A percentile compares a stretch with the other conserved stretches of the same genome.
These are phyloP conservation scores for Pollenia griseotomentosa DNA, from an alignment of 2,888 invertebrate genomes.

Conservation along the genomic window DNA sequence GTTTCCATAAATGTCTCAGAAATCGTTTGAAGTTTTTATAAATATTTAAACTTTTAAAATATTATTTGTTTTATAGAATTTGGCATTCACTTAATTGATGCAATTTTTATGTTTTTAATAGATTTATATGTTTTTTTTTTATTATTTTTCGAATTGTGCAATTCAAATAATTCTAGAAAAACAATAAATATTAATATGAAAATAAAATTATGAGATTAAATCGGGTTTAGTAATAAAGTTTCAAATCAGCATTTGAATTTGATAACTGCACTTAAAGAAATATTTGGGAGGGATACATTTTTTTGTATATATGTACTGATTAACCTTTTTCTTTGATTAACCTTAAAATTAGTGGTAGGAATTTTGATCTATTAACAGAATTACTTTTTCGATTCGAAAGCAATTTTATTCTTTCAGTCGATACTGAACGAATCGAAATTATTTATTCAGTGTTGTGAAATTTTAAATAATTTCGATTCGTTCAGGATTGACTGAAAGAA, in stretches of 20 bases:
- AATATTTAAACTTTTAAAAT: constrained; percentile 34
- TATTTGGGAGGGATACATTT: too few species aligned
- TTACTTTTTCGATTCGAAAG: too few species aligned
- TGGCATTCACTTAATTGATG: constrained; percentile 50
- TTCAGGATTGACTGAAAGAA: too few species aligned
- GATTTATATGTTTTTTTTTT: not conserved
- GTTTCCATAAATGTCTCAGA: constrained; percentile 49
- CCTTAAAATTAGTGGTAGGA: too few species aligned
- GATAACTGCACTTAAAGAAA: not conserved
- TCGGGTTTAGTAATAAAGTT: not conserved
- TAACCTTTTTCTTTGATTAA: too few species aligned
- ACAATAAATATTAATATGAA: constrained; percentile 31
- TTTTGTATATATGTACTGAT: too few species aligned
- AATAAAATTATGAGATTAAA: constrained; percentile 31
- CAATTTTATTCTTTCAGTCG: too few species aligned
- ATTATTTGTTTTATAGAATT: constrained; percentile 51
- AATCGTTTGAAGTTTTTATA: not conserved
- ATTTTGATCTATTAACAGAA: too few species aligned
- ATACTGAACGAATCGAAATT: too few species aligned
- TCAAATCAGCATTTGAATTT: not conserved
- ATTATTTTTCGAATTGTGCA: constrained; percentile 21
- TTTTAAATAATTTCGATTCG: too few species aligned
- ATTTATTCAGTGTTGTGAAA: too few species aligned
- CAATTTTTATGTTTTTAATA: constrained; percentile 20
- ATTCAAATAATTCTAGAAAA: constrained; percentile 26